These are phyloP conservation scores for Zosterops lateralis DNA, from an alignment of 2,113 vertebrate species.

Conservation along the genomic window DNA sequence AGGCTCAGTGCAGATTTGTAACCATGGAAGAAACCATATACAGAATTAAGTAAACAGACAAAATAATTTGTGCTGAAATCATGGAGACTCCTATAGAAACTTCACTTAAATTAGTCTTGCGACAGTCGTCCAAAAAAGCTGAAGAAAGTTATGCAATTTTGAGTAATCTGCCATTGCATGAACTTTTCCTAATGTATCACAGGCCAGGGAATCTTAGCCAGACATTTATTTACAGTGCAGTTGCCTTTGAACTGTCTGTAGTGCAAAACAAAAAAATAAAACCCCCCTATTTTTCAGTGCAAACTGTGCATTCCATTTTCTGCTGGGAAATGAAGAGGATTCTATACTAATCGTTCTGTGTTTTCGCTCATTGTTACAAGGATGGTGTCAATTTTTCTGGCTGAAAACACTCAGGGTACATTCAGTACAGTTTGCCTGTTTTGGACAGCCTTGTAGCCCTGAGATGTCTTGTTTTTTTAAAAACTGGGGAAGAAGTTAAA, in stretches of 20 bases:
- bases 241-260: slow-evolving; percentile 6
- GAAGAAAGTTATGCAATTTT: slow-evolving; percentile 3
- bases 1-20: neutral
- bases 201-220: neutral
- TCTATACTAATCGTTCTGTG: neutral
- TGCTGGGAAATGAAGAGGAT: neutral
- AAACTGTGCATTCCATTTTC: neutral
- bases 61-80: neutral
- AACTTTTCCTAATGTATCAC: neutral
- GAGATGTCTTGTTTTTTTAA: neutral
- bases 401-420: neutral
- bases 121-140: neutral
- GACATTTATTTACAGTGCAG: slow-evolving; percentile 10
- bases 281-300: neutral
- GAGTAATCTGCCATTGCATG: neutral
- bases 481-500: neutral
- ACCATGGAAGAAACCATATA: neutral
- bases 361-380: neutral
- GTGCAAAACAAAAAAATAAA: neutral
- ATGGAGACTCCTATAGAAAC: neutral
- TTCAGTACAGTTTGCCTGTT: neutral
- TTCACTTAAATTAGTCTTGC: neutral
- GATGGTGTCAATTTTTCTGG: neutral
- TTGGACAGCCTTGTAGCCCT: neutral
- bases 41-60: neutral